Base-by-base conservation (phyloP, 2,113 vertebrate species). In the Mola mola region DNA sequence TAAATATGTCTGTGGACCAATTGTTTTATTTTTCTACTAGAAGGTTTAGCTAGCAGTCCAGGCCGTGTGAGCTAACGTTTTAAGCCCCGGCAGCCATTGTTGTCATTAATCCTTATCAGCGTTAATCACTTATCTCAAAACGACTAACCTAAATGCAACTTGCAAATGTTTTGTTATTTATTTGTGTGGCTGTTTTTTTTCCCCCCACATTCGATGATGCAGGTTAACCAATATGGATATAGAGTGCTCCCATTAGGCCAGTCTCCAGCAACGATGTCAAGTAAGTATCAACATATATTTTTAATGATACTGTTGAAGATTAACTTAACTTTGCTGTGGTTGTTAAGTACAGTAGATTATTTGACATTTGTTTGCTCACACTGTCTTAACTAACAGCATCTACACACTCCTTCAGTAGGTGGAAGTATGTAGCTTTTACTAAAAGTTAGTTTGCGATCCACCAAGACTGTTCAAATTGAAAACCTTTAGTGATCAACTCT, bases 191-290 rank as follows among this genome's bases (percentile, higher is more conserved):
- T 36, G 5, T 12, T 20, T 13, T 46, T 9, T 8, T 16, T 13
- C 24, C 1, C 10, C 6, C 9, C 1, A 0, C 36, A 11, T 41
- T 25, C 55, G 36, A 7, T 26, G 4, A 2, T 42, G 3, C 24
- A 83, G 78, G 11, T 48, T 25, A 6, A 58, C 9, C 22, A 47
- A 0, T 20, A 65, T 81, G 75, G 17, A 48, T 41, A 42, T 29
- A 41, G 15, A 13, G 36, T 33, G 1, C 37, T 46, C 6, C 11
- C 5, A 12, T 9, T 69, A 63, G 29, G 36, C 66, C 66, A 16
- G 20, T 61, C 36, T 63, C 10, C 61, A 82, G 60, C 26, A 25
- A 59, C 53, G 28, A 92, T 92, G 90, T 92, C 90, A 69, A 92
- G 90, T 92, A 83, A 90, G 90, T 76, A 72, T 41, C 9, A 13